Evolutionary conservation across 1,140 invertebrate genomes (phyloP).

Genomic region (Drosophila pallidifrons): DNA sequence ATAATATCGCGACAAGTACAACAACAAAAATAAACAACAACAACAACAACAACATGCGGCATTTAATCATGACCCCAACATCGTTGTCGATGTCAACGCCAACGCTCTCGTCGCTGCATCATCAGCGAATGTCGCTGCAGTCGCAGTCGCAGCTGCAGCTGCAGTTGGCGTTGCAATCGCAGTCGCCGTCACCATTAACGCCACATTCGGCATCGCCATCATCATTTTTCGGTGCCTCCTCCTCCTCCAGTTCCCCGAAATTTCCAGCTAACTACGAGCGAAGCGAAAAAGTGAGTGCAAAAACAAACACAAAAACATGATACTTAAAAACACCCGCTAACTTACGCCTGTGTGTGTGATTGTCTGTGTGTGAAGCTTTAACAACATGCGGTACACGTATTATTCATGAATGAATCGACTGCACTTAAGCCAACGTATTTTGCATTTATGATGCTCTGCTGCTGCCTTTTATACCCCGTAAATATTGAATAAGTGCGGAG

Average conservation of each 20-base stretch:
- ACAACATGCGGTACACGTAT: conserved; percentile 10
- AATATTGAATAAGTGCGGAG: neutral
- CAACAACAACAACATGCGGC: conserved; percentile 61
- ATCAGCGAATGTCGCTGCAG: conserved; percentile 72
- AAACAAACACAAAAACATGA: conserved; percentile 18
- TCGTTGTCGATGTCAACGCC: conserved; percentile 80
- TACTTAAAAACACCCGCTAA: neutral
- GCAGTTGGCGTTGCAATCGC: conserved; percentile 36
- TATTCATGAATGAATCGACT: conserved; percentile 31
- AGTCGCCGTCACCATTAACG: conserved; percentile 51
- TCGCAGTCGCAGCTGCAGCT: conserved; percentile 52
- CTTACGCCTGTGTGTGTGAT: neutral
- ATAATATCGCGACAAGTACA: conserved; percentile 30
- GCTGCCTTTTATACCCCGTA: conserved; percentile 8
- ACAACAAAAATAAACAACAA: neutral
- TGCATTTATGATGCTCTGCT: conserved; percentile 55
- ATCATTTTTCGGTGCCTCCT: conserved; percentile 55
- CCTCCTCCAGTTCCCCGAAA: conserved; percentile 58
- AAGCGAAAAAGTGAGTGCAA: conserved; percentile 83
- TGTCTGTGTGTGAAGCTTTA: neutral
- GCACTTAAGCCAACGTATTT: conserved; percentile 39
- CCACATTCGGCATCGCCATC: conserved; percentile 52
- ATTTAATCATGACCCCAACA: conserved; percentile 81
- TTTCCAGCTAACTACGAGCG: conserved; percentile 82
- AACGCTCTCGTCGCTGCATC: conserved; percentile 75